A percentile compares a stretch with the other conserved stretches of the same genome.
Conservation (phyloP, 2,888 invertebrate species). For the Escarpia spicata region DNA sequence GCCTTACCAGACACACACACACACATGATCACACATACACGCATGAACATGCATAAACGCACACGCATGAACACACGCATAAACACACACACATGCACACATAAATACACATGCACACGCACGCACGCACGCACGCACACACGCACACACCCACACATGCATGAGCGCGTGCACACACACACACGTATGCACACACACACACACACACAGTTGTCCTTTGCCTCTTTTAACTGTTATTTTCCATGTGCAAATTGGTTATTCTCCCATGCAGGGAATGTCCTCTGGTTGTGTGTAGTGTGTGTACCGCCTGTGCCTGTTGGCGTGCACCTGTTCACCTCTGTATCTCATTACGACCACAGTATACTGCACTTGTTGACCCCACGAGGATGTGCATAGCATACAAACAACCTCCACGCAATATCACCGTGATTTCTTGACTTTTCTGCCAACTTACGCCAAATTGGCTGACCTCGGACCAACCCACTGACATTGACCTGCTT, state of each 20-base stretch:
- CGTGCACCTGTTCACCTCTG: slow-evolving; percentile 8
- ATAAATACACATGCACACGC: no score
- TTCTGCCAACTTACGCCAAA: neutral
- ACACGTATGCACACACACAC: neutral
- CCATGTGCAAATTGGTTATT: neutral
- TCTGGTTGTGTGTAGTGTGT: neutral
- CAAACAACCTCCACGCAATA: neutral
- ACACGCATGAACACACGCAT: no score
- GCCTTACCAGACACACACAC: no score
- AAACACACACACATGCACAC: no score
- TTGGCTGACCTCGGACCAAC: neutral
- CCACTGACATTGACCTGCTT: neutral
- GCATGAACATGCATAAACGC: no score
- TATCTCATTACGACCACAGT: neutral
- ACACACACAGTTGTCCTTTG: neutral
- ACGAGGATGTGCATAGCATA: neutral
- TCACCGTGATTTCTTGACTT: slow-evolving; percentile 1
- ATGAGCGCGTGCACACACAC: neutral
- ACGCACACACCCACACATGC: no score
- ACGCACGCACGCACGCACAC: no score
- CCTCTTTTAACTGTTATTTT: neutral
- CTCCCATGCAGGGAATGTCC: neutral
- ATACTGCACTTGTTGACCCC: neutral
- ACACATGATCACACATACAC: no score
- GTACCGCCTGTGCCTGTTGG: neutral